Evolutionary conservation across 1,140 invertebrate genomes (phyloP).

Genomic region (Drosophila arizonae): DNA sequence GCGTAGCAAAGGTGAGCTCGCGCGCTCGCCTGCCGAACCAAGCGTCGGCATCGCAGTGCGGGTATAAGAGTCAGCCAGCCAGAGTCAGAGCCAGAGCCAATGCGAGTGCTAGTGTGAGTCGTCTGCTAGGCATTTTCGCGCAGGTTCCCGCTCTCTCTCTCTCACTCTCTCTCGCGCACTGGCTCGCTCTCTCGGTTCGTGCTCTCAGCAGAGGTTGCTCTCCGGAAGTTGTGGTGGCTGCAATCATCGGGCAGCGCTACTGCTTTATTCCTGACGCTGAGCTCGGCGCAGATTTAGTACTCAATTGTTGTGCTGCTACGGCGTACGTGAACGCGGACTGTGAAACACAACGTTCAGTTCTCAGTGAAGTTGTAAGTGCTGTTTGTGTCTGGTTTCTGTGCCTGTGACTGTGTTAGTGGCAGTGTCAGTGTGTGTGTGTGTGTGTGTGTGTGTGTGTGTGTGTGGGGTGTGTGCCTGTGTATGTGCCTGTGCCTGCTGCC

Average conservation of each 20-base stretch:
- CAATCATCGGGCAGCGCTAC: constrained; percentile 29
- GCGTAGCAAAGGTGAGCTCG: constrained; percentile 29
- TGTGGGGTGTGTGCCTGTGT: constrained; percentile 7
- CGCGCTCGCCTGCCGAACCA: constrained; percentile 4
- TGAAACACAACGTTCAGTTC: constrained; percentile 42
- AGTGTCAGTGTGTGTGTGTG: constrained; percentile 18
- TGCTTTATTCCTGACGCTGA: constrained; percentile 54
- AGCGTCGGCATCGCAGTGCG: constrained; percentile 5
- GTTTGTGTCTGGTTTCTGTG: constrained; percentile 24
- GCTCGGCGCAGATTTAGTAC: constrained; percentile 74
- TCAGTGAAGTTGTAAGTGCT: constrained; percentile 50
- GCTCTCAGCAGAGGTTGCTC: constrained; percentile 19
- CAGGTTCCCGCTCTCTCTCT: constrained; percentile 28
- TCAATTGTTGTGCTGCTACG: constrained; percentile 78
- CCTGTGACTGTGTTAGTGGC: constrained; percentile 4
- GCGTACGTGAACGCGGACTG: constrained; percentile 71
- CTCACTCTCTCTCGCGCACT: constrained; percentile 13
- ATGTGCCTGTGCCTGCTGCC: constrained; percentile 6
- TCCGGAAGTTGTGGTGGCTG: constrained; percentile 61
- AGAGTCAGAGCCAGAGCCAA: not conserved
- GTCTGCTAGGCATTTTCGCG: constrained; percentile 23
- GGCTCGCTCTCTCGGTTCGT: constrained; percentile 14
- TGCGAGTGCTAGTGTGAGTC: not conserved
- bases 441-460: constrained; percentile 13
- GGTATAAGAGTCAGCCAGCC: constrained; percentile 33